Base-by-base conservation (phyloP, 2,797 vertebrate genomes). In the Gambelia wislizenii region DNA sequence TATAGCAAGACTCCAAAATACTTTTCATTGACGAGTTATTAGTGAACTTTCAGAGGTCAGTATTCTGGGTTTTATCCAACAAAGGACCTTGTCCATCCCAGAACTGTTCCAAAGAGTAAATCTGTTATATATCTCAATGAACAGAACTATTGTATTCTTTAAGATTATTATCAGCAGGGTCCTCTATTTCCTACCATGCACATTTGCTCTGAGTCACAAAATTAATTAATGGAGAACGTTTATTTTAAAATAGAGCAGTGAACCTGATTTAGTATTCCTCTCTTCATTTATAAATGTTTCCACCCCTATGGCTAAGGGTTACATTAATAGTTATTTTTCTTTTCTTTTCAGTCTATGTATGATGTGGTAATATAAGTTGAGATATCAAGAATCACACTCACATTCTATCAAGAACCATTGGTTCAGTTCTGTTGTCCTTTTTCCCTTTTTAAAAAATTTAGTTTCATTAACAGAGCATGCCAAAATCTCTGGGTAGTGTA, bases 151-250 rank as follows among this genome's bases (percentile, higher is more conserved):
- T 91, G 92, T 95, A 91, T 89, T 87, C 82, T 76, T 0, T 91
- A 91, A 96, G 96, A 96, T 95, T 96, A 91, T 78, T 95, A 95
- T 94, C 96, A 96, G 96, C 96, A 93, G 96, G 94, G 74, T 94
- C 91, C 93, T 94, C 90, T 87, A 74, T 91, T 96, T 95, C 95
- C 95, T 95, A 27, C 95, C 93, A 96, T 76, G 92, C 86, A 90
- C 93, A 94, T 96, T 96, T 95, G 92, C 94, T 97, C 86, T 95
- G 94, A 97, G 94, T 96, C 94, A 96, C 92, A 92, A 95, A 95
- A 96, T 95, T 97, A 97, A 97, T 97, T 97, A 96, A 96, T 95
- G 84, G 89, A 91, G 89, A 93, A 95, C 93, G 95, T 93, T 94
- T 96, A 95, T 95, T 95, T 92, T 95, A 93, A 94, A 94, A 93